These are phyloP conservation scores for Ophioninae sp. DNA, from an alignment of 2,888 invertebrate species.

Conservation along the genomic window DNA sequence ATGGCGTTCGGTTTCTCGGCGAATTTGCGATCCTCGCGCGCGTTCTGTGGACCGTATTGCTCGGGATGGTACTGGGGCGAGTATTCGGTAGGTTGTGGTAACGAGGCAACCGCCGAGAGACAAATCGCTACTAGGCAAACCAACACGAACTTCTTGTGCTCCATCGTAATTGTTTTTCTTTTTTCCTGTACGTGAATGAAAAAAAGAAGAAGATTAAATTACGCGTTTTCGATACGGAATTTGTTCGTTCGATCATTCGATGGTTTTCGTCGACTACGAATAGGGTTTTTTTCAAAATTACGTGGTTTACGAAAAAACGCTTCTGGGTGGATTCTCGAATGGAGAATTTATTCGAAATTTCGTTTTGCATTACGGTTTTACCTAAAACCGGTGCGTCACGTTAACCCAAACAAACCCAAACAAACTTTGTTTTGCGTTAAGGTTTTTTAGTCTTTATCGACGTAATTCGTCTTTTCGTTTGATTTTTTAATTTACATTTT, in stretches of 20 bases:
- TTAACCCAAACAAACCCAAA: no score
- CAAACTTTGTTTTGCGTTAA: no score
- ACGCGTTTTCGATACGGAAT: neutral
- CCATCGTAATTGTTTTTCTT: conserved; percentile 82
- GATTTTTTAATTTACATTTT: no score
- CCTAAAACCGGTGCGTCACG: no score
- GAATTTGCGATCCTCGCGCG: conserved; percentile 88
- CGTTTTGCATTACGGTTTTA: no score
- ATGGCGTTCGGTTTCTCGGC: conserved; percentile 94
- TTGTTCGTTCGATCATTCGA: neutral
- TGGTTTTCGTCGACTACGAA: no score
- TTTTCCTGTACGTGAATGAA: conserved; percentile 18
- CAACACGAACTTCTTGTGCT: conserved; percentile 86
- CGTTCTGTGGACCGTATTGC: conserved; percentile 79
- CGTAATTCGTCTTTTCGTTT: no score
- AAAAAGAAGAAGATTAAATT: conserved; percentile 10
- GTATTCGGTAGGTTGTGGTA: conserved; percentile 79
- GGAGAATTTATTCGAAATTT: no score
- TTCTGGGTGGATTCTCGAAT: no score
- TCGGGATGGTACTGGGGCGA: conserved; percentile 71
- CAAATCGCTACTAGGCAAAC: conserved; percentile 87
- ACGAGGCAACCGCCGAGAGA: conserved; percentile 74
- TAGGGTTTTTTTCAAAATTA: no score
- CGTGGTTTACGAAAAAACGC: no score
- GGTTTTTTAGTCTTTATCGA: no score